Evolutionary conservation across 2,888 invertebrate species (phyloP), one percentile per base, ranked within the genome.

Genomic region (Callimorpha dominula): DNA sequence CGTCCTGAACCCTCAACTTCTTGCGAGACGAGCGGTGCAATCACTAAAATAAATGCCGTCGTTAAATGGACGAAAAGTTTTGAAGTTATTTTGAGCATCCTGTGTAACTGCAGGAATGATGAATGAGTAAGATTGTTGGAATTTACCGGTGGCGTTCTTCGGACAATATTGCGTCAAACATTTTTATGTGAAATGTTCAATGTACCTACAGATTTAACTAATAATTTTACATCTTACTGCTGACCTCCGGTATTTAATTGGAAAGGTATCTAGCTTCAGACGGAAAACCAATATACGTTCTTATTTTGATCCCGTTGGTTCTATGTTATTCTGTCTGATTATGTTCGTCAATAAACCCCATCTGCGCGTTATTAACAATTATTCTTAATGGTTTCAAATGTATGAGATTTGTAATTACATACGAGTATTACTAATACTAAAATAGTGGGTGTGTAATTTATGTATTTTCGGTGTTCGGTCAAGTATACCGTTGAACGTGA

Each of bases 21-120:
- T 78, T 77, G 66, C 60, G 15, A 4, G 46, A 72, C 50, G 63
- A 74, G 31, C 60, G 60, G 31, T 68, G 74, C 74, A 78, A 79
- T 82, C 74, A 74, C 69, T 76, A 68, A 68, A 74, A 72, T 75
- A 66, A 82, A 83, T 83, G 65, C 64, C 67, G 73, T 70, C 70
- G 74, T 73, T 73, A 75, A 79, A 77, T 75, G 74, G 68, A 60
- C 71, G 75, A 78, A 80, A 78, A 74, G 14, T 74, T 76, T 75
- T 73, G 62, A 70, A 73, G 70, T 72, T 77, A 79, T 77, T 80
- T 70, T 66, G 67, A 71, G 64, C 57, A 72, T 80, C 70, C 75
- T 74, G 52, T 31, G 60, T n/a, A 31, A 46, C 42, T 42, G 57
- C 63, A 64, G 70, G 67, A 73, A 74, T 77, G 52, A 64, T 74